Base-by-base conservation (phyloP, 2,797 vertebrate species). In the Leuciscus waleckii region DNA sequence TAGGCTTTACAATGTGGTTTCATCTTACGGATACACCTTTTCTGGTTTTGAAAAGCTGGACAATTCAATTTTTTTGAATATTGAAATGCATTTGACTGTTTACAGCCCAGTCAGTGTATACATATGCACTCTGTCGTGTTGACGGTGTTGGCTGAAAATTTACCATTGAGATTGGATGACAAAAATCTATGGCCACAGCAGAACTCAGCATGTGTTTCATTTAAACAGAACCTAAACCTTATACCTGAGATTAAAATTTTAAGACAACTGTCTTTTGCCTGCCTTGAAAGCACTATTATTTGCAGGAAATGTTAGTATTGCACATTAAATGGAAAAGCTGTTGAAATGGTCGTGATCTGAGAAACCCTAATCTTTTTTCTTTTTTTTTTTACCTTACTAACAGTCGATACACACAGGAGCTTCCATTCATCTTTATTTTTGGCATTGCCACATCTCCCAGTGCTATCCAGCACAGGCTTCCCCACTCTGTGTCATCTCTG, bases 361-460 rank as follows among this genome's bases (percentile, higher is more conserved):
- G 5, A 29, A 56, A 43, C 13, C 29, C 29, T 84, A 11, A n/a
- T 41, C 2, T 58, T 4, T 11, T 2, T 61, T 23, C 10, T 17
- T 26, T 43, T 5, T 49, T 16, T 19, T 51, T 32, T 51, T 0
- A 5, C 65, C 61, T 63, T 83, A 43, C 51, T 67, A 39, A 75
- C 93, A 99, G 98, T 92, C 96, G 96, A 2, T 98, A 98, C 90
- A 92, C 97, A 37, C 93, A 90, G 67, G 94, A 95, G 83, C 95
- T 99, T 78, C 98, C 98, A 2, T 91, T 99, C 79, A 94, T 97
- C 89, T 95, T 99, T 86, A 92, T 99, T 92, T 98, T 99, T 90
- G 98, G 98, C 79, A 97, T 99, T 0, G 98, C 98, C 88, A 99
- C 98, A 0, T 98, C 98, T 68, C 97, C 98, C 83, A 96, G 97